Conservation (phyloP, 2,113 vertebrate genomes). For the Antennarius striatus region DNA sequence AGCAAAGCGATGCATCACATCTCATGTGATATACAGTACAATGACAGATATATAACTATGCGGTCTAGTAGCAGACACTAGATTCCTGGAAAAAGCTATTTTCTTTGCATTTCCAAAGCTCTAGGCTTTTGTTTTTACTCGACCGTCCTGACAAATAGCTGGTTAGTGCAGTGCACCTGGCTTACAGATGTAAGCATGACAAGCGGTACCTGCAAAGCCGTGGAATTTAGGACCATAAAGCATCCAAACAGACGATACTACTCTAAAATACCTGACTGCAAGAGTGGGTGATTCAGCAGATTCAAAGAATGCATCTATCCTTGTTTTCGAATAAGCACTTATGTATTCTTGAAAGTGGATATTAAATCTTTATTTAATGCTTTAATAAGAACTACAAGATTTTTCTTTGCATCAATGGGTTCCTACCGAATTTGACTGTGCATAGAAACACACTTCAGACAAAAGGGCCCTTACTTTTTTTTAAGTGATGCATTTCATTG, state of each 20-base stretch:
- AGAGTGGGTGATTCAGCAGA: no score
- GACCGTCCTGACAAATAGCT: slow-evolving; percentile 20
- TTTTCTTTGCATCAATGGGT: no score
- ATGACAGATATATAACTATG: neutral
- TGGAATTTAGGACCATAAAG: slow-evolving; percentile 26
- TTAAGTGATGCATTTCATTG: no score
- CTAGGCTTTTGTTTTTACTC: neutral
- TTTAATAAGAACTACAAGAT: no score
- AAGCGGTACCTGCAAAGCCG: neutral
- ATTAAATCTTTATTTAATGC: no score
- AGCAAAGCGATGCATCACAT: neutral
- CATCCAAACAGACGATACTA: neutral
- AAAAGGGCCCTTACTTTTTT: no score
- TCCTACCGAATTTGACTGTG: no score
- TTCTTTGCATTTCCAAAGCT: neutral
- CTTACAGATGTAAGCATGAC: slow-evolving; percentile 27
- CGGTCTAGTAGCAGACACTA: neutral
- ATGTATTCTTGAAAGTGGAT: no score
- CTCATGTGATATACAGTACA: neutral
- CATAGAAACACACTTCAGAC: no score
- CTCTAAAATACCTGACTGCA: no score
- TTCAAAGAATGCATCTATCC: no score
- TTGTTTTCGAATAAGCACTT: no score
- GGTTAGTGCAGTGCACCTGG: slow-evolving; percentile 46
- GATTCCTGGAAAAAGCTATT: neutral